Evolutionary conservation across 2,888 invertebrate species (phyloP).

Genomic region (Nudaria mundana): DNA sequence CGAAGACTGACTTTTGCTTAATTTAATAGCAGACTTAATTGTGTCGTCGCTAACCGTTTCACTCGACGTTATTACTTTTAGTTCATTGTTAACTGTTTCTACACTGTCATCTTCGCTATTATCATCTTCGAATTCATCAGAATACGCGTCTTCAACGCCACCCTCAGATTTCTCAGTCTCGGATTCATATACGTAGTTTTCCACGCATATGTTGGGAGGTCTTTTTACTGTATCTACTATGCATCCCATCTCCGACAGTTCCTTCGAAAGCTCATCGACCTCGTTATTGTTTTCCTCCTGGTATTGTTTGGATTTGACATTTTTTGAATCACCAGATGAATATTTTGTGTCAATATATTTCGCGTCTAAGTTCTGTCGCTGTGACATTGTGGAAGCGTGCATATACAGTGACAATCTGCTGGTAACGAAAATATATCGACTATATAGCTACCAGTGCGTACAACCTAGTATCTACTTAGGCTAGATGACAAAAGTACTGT

Average conservation of each 20-base stretch:
- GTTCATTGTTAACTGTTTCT: constrained; percentile 38
- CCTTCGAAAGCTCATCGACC: constrained; percentile 66
- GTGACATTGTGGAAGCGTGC: constrained; percentile 68
- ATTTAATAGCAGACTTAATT: constrained; percentile 44
- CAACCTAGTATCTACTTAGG: too few species aligned
- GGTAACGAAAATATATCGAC: constrained; percentile 29
- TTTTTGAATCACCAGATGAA: constrained; percentile 68
- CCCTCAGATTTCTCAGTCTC: constrained; percentile 41
- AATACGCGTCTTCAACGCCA: constrained; percentile 61
- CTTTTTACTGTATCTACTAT: constrained; percentile 66
- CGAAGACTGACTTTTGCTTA: constrained; percentile 60
- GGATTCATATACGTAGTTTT: constrained; percentile 62
- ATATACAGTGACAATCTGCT: constrained; percentile 42
- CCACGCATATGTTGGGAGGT: constrained; percentile 69
- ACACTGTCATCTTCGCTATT: constrained; percentile 53
- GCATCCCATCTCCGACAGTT: constrained; percentile 73
- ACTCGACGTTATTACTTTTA: constrained; percentile 37
- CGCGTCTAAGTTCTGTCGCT: constrained; percentile 51
- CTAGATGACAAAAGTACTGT: too few species aligned
- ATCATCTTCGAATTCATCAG: constrained; percentile 75
- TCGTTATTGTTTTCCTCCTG: constrained; percentile 77
- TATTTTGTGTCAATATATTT: constrained; percentile 53
- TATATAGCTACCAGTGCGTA: constrained; percentile 19
- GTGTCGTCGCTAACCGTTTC: constrained; percentile 28
- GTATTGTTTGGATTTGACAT: constrained; percentile 54